Conservation (phyloP, 2,113 vertebrate genomes). For the Caranx melampygus region DNA sequence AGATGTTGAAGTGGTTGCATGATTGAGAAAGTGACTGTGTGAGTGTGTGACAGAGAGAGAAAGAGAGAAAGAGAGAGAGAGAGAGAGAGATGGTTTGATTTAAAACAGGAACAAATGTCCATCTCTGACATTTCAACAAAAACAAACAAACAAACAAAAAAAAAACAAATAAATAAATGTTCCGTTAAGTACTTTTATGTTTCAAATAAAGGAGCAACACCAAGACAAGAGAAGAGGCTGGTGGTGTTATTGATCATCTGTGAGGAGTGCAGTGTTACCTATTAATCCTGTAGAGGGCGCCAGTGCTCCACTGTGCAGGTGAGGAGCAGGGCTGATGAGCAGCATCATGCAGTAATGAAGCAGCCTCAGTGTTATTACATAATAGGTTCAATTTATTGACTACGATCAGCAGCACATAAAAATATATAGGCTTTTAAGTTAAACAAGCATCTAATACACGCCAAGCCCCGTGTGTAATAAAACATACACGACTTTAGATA, state of each 20-base stretch:
- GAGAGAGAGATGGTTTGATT: constrained; percentile 29
- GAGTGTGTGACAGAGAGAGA: constrained; percentile 31
- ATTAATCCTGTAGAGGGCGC: constrained; percentile 21
- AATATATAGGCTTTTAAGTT: constrained; percentile 47
- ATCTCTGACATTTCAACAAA: constrained; percentile 72
- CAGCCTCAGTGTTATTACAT: constrained; percentile 4
- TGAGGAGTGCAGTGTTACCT: neutral
- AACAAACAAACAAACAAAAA: too few relatives aligned
- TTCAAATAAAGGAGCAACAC: constrained; percentile 82
- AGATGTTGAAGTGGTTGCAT: constrained; percentile 5
- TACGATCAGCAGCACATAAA: constrained; percentile 62
- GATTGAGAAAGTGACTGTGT: constrained; percentile 40
- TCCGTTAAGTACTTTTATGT: constrained; percentile 69
- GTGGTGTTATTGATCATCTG: neutral
- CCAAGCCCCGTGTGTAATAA: constrained; percentile 25
- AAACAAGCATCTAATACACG: constrained; percentile 33
- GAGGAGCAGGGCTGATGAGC: neutral
- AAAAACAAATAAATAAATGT: constrained; percentile 70
- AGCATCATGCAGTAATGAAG: neutral
- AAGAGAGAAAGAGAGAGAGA: too few relatives aligned
- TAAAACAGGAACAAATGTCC: constrained; percentile 51
- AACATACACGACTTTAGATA: constrained; percentile 19
- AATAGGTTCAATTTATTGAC: constrained; percentile 61
- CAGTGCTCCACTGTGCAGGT: neutral
- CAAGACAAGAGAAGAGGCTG: constrained; percentile 32